Conservation (phyloP, 2,888 invertebrate species). For the Agonopterix subpropinquella region DNA sequence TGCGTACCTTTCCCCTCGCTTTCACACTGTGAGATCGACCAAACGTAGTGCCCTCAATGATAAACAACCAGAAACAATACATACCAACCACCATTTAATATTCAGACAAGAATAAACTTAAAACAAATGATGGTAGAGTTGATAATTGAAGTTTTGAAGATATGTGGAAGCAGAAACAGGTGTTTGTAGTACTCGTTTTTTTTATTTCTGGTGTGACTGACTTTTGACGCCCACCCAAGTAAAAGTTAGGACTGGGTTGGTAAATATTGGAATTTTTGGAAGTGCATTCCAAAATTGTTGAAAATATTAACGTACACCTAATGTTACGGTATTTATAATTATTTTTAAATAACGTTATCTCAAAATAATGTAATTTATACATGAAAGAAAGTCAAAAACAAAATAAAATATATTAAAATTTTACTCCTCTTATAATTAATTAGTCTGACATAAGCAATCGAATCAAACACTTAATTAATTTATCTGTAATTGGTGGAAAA, state of each 20-base stretch:
- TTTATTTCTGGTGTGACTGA: constrained; percentile 25
- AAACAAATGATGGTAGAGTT: constrained; percentile 4
- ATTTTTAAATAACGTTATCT: no score
- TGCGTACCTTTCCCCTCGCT: constrained; percentile 60
- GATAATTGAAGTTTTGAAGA: constrained; percentile 4
- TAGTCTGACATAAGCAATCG: no score
- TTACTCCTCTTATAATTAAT: no score
- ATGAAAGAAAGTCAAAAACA: no score
- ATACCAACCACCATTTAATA: constrained; percentile 11
- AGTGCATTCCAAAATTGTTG: no score
- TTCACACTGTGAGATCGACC: constrained; percentile 47
- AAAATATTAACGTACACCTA: no score
- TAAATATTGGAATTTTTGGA: no score
- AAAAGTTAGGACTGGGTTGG: background rate
- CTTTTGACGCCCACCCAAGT: constrained; percentile 23
- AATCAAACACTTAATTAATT: no score
- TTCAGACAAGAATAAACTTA: constrained; percentile 7
- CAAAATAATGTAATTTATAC: no score
- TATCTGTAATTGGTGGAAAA: no score
- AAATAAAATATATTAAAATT: no score
- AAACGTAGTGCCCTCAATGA: constrained; percentile 46
- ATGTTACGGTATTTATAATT: no score
- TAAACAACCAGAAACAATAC: constrained; percentile 12
- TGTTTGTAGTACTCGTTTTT: constrained; percentile 40
- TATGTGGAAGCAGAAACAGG: constrained; percentile 26